Conservation (phyloP, 2,888 invertebrate species). For the Apotomis capreana region DNA sequence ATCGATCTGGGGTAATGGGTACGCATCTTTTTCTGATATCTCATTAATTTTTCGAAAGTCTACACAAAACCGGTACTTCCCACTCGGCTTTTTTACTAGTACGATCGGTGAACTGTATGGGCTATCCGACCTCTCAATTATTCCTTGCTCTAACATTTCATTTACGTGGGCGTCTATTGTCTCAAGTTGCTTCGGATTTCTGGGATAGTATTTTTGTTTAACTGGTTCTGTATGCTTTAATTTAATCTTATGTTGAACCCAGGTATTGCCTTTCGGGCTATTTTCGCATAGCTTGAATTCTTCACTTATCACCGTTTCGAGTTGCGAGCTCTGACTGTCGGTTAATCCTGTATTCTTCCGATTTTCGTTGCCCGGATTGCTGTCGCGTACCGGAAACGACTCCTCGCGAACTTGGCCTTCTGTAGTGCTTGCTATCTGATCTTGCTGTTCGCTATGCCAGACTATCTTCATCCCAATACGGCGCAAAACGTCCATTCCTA, state of each 20-base stretch:
- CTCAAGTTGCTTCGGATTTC: not conserved
- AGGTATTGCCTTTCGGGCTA: not conserved
- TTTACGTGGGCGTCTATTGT: not conserved
- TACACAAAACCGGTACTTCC: not conserved
- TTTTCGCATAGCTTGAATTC: not conserved
- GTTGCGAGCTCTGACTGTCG: too few relatives aligned
- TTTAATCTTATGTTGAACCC: conserved; percentile 3
- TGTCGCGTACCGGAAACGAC: too few relatives aligned
- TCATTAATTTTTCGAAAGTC: not conserved
- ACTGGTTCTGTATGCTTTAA: conserved; percentile 2
- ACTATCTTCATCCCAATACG: too few relatives aligned
- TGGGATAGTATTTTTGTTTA: not conserved
- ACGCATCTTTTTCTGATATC: too few relatives aligned
- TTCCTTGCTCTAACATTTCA: not conserved
- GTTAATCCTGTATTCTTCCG: too few relatives aligned
- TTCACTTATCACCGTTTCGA: too few relatives aligned
- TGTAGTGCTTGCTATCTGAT: too few relatives aligned
- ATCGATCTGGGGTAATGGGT: too few relatives aligned
- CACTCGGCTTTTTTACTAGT: not conserved
- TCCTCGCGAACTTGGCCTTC: too few relatives aligned
- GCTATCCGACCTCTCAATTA: not conserved
- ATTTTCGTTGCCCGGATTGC: too few relatives aligned
- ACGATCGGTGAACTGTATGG: conserved; percentile 1
- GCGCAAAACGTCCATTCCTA: too few relatives aligned
- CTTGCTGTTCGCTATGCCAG: too few relatives aligned